Evolutionary conservation across 2,888 invertebrate species (phyloP).

Genomic region (Idaea biselata): DNA sequence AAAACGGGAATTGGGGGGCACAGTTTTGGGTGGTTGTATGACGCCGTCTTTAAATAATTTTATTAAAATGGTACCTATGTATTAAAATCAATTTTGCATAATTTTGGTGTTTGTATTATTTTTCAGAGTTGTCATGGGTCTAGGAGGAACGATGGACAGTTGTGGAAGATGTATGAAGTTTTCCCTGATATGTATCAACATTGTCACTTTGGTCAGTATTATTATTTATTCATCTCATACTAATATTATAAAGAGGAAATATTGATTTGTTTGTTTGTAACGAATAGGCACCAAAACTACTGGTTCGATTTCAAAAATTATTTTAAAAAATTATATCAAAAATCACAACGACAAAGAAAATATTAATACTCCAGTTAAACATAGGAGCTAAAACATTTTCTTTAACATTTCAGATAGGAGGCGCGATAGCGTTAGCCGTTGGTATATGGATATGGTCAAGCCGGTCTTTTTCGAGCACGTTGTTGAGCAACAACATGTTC

Average conservation of each 20-base stretch:
- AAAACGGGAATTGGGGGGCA: no score
- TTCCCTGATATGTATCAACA: slow-evolving; percentile 90
- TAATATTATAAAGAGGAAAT: no score
- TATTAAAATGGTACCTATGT: no score
- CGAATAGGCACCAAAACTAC: no score
- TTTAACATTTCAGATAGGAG: slow-evolving; percentile 84
- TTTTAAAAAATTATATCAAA: no score
- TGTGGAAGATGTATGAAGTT: slow-evolving; percentile 94
- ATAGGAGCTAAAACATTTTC: background rate
- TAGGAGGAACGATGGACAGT: slow-evolving; percentile 91
- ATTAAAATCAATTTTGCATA: background rate
- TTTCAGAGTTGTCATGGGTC: slow-evolving; percentile 81
- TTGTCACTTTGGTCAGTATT: slow-evolving; percentile 91
- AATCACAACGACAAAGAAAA: no score
- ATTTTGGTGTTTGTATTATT: slow-evolving; percentile 1
- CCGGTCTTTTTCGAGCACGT: slow-evolving; percentile 90
- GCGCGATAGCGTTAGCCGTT: slow-evolving; percentile 86
- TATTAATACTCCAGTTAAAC: background rate
- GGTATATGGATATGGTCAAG: slow-evolving; percentile 93
- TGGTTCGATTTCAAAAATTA: no score
- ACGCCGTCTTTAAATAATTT: no score
- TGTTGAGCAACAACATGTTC: slow-evolving; percentile 93
- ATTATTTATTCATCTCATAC: background rate
- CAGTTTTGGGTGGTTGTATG: no score
- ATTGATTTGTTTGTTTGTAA: no score